phyloP scores from a whole-genome alignment of 2,888 invertebrate genomes.

The Gerosis bhagava region DNA sequence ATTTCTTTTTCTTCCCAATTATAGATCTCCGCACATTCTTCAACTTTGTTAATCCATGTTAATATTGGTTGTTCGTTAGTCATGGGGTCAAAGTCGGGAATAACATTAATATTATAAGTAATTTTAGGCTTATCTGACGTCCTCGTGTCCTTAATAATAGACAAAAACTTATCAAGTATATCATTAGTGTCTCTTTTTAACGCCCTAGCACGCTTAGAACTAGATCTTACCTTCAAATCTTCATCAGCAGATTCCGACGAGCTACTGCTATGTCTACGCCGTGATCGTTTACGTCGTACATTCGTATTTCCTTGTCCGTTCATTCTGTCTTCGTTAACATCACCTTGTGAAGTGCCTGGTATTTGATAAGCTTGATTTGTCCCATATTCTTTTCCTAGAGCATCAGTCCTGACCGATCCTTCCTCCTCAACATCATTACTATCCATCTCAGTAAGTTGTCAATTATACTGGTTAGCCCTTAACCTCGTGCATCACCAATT shows the following conservation, averaged over 20 bases:
- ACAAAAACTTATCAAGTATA: slow-evolving; percentile 2
- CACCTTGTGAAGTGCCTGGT: too few relatives aligned
- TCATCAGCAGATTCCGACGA: neutral
- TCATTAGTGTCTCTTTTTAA: neutral
- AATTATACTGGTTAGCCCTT: too few relatives aligned
- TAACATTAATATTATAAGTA: neutral
- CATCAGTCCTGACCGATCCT: neutral
- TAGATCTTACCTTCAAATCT: neutral
- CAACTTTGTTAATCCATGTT: slow-evolving; percentile 25
- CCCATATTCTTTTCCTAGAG: too few relatives aligned
- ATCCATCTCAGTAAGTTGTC: too few relatives aligned
- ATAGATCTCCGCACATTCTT: slow-evolving; percentile 25
- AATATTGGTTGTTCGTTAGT: slow-evolving; percentile 8
- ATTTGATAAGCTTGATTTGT: too few relatives aligned
- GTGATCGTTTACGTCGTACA: neutral
- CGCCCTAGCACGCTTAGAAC: neutral
- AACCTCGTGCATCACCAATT: neutral
- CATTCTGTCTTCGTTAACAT: neutral
- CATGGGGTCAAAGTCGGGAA: slow-evolving; percentile 25
- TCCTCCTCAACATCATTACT: neutral
- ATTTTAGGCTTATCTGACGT: slow-evolving; percentile 3
- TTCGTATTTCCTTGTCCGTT: neutral
- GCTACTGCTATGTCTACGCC: neutral
- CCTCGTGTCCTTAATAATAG: neutral
- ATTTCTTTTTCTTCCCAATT: too few relatives aligned